These are phyloP conservation scores for Corvus hawaiiensis DNA, from an alignment of 2,113 vertebrate genomes.

Conservation along the genomic window DNA sequence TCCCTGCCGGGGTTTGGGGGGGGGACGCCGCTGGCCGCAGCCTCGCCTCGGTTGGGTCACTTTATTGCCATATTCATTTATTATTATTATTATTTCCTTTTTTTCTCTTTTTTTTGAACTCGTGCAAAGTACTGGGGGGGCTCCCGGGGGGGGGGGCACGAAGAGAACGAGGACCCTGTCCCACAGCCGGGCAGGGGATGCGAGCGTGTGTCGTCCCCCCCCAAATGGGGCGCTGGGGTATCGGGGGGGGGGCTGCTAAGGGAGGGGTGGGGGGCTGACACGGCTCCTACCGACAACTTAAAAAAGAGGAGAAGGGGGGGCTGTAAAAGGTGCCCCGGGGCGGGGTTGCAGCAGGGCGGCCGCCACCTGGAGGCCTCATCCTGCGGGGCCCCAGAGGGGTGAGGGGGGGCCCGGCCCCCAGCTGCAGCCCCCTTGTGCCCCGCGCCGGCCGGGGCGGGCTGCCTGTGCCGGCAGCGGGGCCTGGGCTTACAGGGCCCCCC, in stretches of 20 bases:
- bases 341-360: background rate
- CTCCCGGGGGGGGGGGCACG: conserved; percentile 40
- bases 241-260: conserved; percentile 41
- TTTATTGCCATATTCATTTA: conserved; percentile 76
- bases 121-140: conserved; percentile 72
- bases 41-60: conserved; percentile 57
- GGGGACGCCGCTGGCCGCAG: conserved; percentile 49
- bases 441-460: background rate
- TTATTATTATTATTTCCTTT: background rate
- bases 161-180: background rate
- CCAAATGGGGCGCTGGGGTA: background rate
- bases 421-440: conserved; percentile 31
- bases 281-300: conserved; percentile 71
- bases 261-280: conserved; percentile 59
- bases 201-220: background rate
- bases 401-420: background rate
- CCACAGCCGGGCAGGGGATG: background rate
- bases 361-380: conserved; percentile 9
- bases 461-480: background rate
- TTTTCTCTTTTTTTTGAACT: background rate
- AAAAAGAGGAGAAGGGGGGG: conserved; percentile 46
- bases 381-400: background rate
- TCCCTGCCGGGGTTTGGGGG: background rate
- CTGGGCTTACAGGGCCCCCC: conserved; percentile 63
- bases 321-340: conserved; percentile 62